Percentiles rank a stretch among this genome's conserved stretches.
Conservation (phyloP, 2,888 invertebrate genomes). For the Hirtodrosophila trivittata region DNA sequence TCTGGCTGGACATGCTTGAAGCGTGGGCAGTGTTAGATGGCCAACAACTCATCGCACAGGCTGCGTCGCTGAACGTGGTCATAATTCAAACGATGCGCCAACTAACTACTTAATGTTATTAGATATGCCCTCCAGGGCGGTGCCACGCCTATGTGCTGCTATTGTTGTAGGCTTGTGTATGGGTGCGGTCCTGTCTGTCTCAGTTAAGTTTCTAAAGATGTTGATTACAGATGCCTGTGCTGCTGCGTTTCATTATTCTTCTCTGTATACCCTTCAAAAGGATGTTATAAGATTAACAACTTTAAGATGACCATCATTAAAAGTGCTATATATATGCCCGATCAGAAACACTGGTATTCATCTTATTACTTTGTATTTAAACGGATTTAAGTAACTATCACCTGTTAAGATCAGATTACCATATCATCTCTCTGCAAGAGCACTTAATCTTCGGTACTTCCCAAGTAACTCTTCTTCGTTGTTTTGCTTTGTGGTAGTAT, state of each 20-base stretch:
- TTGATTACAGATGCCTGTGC: conserved; percentile 70
- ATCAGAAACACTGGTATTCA: too few relatives aligned
- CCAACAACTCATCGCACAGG: conserved; percentile 47
- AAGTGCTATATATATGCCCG: too few relatives aligned
- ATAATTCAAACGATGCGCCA: conserved; percentile 74
- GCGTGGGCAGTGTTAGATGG: conserved; percentile 4
- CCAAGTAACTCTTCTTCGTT: not conserved
- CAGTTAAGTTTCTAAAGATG: conserved; percentile 64
- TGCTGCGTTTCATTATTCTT: not conserved
- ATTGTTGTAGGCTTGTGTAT: conserved; percentile 20
- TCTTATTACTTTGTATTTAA: too few relatives aligned
- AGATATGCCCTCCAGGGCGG: conserved; percentile 54
- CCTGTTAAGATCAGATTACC: too few relatives aligned
- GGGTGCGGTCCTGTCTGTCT: conserved; percentile 19
- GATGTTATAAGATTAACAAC: too few relatives aligned
- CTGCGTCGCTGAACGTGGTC: conserved; percentile 68
- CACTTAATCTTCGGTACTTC: too few relatives aligned
- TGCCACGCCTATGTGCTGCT: conserved; percentile 46
- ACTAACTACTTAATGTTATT: conserved; percentile 76
- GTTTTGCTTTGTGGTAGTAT: conserved; percentile 14
- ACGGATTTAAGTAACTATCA: too few relatives aligned
- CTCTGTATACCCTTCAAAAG: too few relatives aligned
- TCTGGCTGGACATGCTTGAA: conserved; percentile 8
- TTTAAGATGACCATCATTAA: too few relatives aligned
- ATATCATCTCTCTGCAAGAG: too few relatives aligned